Evolutionary conservation across 2,888 invertebrate species (phyloP).

Genomic region (Auanema sp.): DNA sequence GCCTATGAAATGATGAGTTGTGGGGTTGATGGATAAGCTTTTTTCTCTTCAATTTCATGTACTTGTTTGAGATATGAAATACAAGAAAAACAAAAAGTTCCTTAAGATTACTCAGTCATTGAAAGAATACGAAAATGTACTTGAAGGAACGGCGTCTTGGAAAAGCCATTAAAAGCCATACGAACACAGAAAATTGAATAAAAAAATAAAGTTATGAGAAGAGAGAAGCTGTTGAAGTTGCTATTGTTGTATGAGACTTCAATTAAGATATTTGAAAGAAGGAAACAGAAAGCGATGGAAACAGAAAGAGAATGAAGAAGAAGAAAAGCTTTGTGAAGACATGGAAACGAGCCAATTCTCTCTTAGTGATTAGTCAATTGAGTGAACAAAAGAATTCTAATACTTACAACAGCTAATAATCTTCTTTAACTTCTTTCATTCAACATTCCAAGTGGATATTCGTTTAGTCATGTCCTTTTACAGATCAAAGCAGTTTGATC

Average conservation of each 20-base stretch:
- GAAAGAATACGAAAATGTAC: too few relatives aligned
- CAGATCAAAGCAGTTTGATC: too few relatives aligned
- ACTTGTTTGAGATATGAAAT: not conserved
- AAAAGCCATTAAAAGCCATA: not conserved
- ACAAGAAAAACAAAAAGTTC: not conserved
- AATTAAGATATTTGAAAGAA: too few relatives aligned
- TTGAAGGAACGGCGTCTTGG: too few relatives aligned
- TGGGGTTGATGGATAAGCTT: too few relatives aligned
- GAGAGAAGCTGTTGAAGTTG: not conserved
- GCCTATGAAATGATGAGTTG: too few relatives aligned
- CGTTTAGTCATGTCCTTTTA: too few relatives aligned
- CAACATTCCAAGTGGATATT: too few relatives aligned
- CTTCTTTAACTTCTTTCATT: too few relatives aligned
- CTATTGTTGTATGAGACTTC: too few relatives aligned
- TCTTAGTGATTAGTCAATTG: slow-evolving; percentile 2
- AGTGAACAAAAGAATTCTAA: too few relatives aligned
- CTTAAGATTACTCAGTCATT: not conserved
- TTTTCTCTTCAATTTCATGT: not conserved
- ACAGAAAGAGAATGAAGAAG: slow-evolving; percentile 1
- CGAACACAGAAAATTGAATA: slow-evolving; percentile 1
- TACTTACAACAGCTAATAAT: too few relatives aligned
- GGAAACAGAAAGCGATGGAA: not conserved
- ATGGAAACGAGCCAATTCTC: not conserved
- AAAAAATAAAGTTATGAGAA: not conserved
- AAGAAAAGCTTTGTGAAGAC: slow-evolving; percentile 2